Conservation (phyloP, 2,888 invertebrate species). For the Hybos culiciformis region DNA sequence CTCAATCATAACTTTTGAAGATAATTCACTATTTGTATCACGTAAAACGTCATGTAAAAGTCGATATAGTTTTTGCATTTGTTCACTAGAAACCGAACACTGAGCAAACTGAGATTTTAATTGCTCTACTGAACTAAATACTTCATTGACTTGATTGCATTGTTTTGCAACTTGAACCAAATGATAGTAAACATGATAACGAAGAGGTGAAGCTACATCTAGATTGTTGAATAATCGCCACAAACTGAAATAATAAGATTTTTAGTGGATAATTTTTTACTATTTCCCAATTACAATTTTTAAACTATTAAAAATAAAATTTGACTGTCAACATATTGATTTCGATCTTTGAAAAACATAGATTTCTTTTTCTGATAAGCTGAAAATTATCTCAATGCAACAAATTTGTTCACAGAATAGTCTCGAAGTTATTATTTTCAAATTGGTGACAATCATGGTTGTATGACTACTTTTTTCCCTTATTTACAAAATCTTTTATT, state of each 20-base stretch:
- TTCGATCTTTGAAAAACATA: too few species aligned
- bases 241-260: slow-evolving; percentile 41
- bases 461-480: too few species aligned
- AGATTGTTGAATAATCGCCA: slow-evolving; percentile 88
- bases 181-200: slow-evolving; percentile 88
- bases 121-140: slow-evolving; percentile 73
- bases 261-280: too few species aligned
- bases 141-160: slow-evolving; percentile 70
- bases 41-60: slow-evolving; percentile 78
- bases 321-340: too few species aligned
- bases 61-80: slow-evolving; percentile 82
- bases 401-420: too few species aligned
- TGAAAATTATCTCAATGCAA: too few species aligned
- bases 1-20: slow-evolving; percentile 94
- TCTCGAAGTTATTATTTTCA: too few species aligned
- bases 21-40: slow-evolving; percentile 76
- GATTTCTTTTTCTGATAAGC: too few species aligned
- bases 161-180: slow-evolving; percentile 79
- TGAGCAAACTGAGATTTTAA: slow-evolving; percentile 65
- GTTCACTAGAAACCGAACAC: slow-evolving; percentile 72
- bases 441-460: too few species aligned
- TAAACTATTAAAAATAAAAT: too few species aligned
- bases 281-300: too few species aligned
- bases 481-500: too few species aligned
- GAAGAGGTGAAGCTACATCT: slow-evolving; percentile 65